Evolutionary conservation across 2,888 invertebrate species (phyloP).

Genomic region (Drosophila putrida): DNA sequence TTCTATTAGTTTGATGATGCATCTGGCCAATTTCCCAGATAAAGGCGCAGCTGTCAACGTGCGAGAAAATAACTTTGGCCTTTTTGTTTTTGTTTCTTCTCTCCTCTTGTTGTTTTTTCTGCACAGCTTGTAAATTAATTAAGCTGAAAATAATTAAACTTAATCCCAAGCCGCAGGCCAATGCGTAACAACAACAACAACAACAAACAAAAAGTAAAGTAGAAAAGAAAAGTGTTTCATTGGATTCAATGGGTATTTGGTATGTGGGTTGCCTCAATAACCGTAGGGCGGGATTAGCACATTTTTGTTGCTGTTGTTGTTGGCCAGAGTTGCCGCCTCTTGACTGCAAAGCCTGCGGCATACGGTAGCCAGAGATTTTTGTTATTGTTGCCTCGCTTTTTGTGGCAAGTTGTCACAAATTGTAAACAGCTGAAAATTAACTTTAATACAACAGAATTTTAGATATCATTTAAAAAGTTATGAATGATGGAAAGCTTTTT

Average conservation of each 20-base stretch:
- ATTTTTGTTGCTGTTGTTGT: conserved; percentile 42
- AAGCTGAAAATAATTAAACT: conserved; percentile 74
- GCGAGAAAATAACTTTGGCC: conserved; percentile 37
- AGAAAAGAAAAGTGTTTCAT: conserved; percentile 47
- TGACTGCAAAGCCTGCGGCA: conserved; percentile 32
- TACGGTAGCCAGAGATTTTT: conserved; percentile 36
- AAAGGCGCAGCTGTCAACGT: conserved; percentile 64
- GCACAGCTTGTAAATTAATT: conserved; percentile 70
- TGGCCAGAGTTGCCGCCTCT: conserved; percentile 10
- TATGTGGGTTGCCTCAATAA: conserved; percentile 73
- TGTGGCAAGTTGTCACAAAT: conserved; percentile 33
- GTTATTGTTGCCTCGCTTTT: conserved; percentile 12
- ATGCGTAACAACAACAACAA: conserved; percentile 34
- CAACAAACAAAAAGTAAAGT: conserved; percentile 12
- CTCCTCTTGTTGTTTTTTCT: not conserved
- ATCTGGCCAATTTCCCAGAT: conserved; percentile 57
- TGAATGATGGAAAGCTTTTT: not conserved
- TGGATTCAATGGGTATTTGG: conserved; percentile 30
- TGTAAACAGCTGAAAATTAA: conserved; percentile 5
- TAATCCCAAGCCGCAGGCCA: conserved; percentile 57
- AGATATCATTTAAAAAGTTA: not conserved
- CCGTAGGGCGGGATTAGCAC: conserved; percentile 73
- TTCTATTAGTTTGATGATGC: conserved; percentile 50
- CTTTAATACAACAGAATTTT: not conserved
- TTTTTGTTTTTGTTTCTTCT: conserved; percentile 3